Evolutionary conservation across 2,113 vertebrate genomes (phyloP), one percentile per base, ranked within the genome.

Genomic region (Notechis scutatus): DNA sequence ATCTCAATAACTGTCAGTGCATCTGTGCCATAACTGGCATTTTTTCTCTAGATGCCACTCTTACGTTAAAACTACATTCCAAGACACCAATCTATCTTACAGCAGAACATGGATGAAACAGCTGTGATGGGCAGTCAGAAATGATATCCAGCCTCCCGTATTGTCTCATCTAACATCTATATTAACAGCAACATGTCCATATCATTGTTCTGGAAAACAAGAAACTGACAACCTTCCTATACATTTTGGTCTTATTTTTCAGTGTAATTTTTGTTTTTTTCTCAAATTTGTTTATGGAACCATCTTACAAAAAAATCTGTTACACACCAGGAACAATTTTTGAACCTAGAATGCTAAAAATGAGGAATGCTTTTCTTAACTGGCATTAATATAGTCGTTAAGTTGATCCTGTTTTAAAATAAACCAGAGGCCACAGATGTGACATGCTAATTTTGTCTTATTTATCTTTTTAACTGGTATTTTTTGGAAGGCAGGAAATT

Each of bases 401-500:
- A 69, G 29, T 21, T 90, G 6, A 29, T 90, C 18, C 18, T 50
- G 15, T 34, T 50, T 57, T 45, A 23, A 90, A 85, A 61, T 50
- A 57, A 55, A 7, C 0, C 94, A 90, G 88, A 5, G 69, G 12
- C 91, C 9, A 61, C 5, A 90, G 90, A 94, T 54, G 26, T 39
- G 89, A 87, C 54, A 39, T 50, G 81, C 5, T 92, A 4, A 90
- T 94, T 96, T 92, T 95, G 74, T 26, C 23, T 91, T 85, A 24
- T 29, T 14, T 21, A 9, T 59, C 29, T 24, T 34, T 54, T 54
- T 54, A 54, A 92, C 89, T 54, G 50, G 2, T 93, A 91, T 93
- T 92, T 96, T 91, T 90, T 92, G 90, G 87, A 94, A 29, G 87
- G 69, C 10, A 50, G 89, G 89, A 94, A 92, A 90, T 26, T 34